Evolutionary conservation across 2,888 invertebrate species (phyloP), one percentile per base, ranked within the genome.

Genomic region (Dione juno): DNA sequence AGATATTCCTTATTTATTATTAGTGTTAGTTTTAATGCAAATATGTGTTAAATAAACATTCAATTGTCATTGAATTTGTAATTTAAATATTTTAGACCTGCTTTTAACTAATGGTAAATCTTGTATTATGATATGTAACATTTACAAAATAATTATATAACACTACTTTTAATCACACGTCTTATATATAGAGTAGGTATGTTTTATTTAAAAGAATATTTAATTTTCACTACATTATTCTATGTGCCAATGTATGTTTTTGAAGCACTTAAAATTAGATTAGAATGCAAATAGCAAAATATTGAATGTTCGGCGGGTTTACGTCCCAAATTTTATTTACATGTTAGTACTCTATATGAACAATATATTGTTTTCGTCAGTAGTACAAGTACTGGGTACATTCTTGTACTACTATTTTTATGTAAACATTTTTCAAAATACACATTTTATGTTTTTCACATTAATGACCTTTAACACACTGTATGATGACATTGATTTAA

Each of bases 301-400:
- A 14, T 10, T 61, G 35, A 11, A 61, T 35, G 28, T 45, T 61
- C 35, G 61, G 61, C 61, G 45, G 61, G 61, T 61, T 61, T 61
- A 61, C 43, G 45, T 61, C 61, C 5, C 45, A 43, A 45, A 40
- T 6, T 19, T 28, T 7, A 45, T 35, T 28, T 35, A 45, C 10
- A n/a, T n/a, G 21, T 35, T 8, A n/a, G 14, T 35, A 37, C n/a
- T n/a, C n/a, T n/a, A n/a, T n/a, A n/a, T n/a, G n/a, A n/a, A n/a
- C 11, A 37, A 57, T n/a, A 11, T 57, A 9, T 57, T 57, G 35
- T 16, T 37, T 37, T 9, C 37, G 54, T 37, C 16, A 35, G 1
- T n/a, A 6, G 9, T 54, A 35, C n/a, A 28, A 28, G 35, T 35
- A n/a, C n/a, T n/a, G n/a, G n/a, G n/a, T n/a, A n/a, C n/a, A n/a